Conservation (phyloP, 1,140 invertebrate genomes). For the Papilio helenus region DNA sequence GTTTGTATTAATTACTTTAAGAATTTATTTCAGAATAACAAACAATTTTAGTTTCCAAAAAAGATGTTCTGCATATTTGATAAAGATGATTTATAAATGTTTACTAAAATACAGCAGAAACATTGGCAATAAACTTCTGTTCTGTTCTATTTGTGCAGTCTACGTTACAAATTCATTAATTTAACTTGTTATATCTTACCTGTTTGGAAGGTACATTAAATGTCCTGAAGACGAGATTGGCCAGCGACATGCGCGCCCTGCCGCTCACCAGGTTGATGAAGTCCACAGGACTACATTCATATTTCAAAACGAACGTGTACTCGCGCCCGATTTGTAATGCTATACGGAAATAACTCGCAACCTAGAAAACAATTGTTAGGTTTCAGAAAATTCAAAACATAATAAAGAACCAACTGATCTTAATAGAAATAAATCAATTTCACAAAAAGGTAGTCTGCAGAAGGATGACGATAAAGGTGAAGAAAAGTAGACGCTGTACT, state of each 20-base stretch:
- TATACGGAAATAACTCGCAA: constrained; percentile 77
- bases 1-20: constrained; percentile 19
- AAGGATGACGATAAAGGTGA: no score
- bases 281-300: constrained; percentile 72
- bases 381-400: not conserved
- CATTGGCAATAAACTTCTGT: not conserved
- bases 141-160: not conserved
- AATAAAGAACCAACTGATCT: not conserved
- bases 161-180: not conserved
- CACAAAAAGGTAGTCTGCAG: no score
- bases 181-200: constrained; percentile 54
- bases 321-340: constrained; percentile 78
- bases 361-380: constrained; percentile 45
- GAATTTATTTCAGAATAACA: not conserved
- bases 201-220: constrained; percentile 78
- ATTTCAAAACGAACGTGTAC: constrained; percentile 75
- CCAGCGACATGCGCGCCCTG: constrained; percentile 73
- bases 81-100: no score
- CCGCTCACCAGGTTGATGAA: constrained; percentile 80
- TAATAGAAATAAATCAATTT: not conserved
- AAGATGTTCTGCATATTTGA: not conserved
- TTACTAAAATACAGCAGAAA: no score
- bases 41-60: not conserved
- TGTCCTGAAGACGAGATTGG: constrained; percentile 79
- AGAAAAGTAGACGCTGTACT: not conserved